A percentile compares a stretch with the other conserved stretches of the same genome.
Evolutionary conservation across 1,140 invertebrate genomes (phyloP).

Genomic region (Phthorimaea operculella): DNA sequence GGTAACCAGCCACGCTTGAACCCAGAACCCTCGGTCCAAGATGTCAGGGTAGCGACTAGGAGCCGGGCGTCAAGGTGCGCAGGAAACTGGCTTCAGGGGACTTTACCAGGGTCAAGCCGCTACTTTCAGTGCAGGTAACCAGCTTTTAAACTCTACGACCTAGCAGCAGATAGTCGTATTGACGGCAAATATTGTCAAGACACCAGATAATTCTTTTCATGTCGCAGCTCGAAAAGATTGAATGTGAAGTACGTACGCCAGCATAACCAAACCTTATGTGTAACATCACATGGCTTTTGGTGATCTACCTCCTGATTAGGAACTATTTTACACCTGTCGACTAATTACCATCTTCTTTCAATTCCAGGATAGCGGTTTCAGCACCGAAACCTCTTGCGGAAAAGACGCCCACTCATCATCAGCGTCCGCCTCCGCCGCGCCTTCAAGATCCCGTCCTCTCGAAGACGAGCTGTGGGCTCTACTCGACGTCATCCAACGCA

Average conservation of each 20-base stretch:
- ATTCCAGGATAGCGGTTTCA: constrained; percentile 80
- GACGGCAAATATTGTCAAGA: no score
- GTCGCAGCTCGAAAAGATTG: no score
- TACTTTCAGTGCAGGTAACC: constrained; percentile 76
- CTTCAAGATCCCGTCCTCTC: constrained; percentile 44
- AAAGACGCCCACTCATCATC: constrained; percentile 77
- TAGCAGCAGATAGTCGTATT: no score
- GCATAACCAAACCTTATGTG: no score
- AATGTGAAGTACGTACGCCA: no score
- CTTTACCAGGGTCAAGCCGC: constrained; percentile 70
- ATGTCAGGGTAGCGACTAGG: constrained; percentile 77
- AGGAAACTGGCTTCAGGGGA: constrained; percentile 73
- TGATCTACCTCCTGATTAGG: no score
- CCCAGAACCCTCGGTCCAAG: constrained; percentile 84
- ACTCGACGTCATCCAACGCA: constrained; percentile 85
- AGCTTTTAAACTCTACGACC: no score
- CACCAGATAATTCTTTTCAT: no score
- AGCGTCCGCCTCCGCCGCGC: constrained; percentile 56
- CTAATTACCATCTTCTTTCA: no score
- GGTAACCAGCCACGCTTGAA: no score
- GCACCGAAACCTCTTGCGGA: constrained; percentile 81
- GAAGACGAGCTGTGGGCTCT: constrained; percentile 88
- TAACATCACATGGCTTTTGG: no score
- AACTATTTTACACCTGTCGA: no score
- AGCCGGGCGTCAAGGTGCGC: constrained; percentile 80